These are phyloP conservation scores for Pachypanchax playfairii DNA, from an alignment of 2,113 vertebrate genomes.

Conservation along the genomic window DNA sequence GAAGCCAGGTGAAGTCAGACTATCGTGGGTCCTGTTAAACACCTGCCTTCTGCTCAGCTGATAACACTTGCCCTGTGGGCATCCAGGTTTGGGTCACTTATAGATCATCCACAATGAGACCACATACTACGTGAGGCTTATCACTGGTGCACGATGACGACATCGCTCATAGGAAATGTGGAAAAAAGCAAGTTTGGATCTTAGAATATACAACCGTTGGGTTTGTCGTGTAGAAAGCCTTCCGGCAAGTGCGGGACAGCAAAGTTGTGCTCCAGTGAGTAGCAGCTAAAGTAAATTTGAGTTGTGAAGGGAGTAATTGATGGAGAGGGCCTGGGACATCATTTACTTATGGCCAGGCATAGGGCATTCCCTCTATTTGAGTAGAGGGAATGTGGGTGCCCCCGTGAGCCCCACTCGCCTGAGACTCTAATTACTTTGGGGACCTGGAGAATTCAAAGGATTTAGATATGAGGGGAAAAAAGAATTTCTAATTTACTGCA, in stretches of 20 bases:
- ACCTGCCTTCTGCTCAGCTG: conserved; percentile 44
- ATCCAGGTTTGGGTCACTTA: conserved; percentile 18
- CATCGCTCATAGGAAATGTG: conserved; percentile 30
- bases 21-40: conserved; percentile 55
- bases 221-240: conserved; percentile 50
- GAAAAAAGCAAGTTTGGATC: conserved; percentile 40
- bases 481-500: conserved; percentile 81
- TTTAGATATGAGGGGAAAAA: conserved; percentile 72
- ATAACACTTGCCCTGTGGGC: conserved; percentile 57
- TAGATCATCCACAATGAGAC: conserved; percentile 18
- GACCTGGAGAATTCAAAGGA: conserved; percentile 83
- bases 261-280: conserved; percentile 25
- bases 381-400: conserved; percentile 64
- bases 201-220: conserved; percentile 35
- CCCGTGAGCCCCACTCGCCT: conserved; percentile 72
- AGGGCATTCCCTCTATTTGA: conserved; percentile 75
- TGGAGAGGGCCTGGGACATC: conserved; percentile 67
- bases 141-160: conserved; percentile 14
- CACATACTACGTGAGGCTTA: conserved; percentile 35
- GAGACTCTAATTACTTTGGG: conserved; percentile 85
- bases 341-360: conserved; percentile 60
- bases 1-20: conserved; percentile 54
- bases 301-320: conserved; percentile 66
- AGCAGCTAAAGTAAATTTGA: conserved; percentile 59
- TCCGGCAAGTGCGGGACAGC: conserved; percentile 28